These are phyloP conservation scores for Drosophila austrosaltans DNA, from an alignment of 2,888 invertebrate species.

Conservation along the genomic window DNA sequence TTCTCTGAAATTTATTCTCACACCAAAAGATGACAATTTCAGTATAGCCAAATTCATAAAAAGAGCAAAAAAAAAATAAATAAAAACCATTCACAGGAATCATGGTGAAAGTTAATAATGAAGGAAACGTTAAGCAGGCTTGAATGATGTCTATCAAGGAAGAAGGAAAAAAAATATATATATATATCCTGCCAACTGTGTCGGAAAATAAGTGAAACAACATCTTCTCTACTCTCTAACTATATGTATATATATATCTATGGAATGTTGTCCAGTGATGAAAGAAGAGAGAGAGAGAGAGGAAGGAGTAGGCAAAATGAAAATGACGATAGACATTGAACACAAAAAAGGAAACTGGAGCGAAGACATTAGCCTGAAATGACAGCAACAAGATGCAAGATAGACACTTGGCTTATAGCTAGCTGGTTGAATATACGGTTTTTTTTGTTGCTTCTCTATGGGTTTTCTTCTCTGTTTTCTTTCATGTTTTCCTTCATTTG, in stretches of 20 bases:
- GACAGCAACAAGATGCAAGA: slow-evolving; percentile 75
- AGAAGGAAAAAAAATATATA: slow-evolving; percentile 9
- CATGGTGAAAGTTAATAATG: slow-evolving; percentile 44
- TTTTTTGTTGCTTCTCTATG: slow-evolving; percentile 1
- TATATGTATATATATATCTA: slow-evolving; percentile 15
- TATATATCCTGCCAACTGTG: slow-evolving; percentile 41
- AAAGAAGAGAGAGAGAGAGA: slow-evolving; percentile 10
- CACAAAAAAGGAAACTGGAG: slow-evolving; percentile 75
- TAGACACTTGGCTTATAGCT: slow-evolving; percentile 67
- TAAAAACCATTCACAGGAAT: slow-evolving; percentile 32
- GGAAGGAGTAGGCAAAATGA: slow-evolving; percentile 42
- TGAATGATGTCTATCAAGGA: slow-evolving; percentile 52
- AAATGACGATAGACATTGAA: slow-evolving; percentile 69
- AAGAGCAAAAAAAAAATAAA: slow-evolving; percentile 17
- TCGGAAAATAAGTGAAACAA: slow-evolving; percentile 43
- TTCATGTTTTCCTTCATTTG: slow-evolving; percentile 8
- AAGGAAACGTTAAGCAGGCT: slow-evolving; percentile 64
- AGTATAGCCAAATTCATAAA: not conserved
- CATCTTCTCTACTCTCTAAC: slow-evolving; percentile 3
- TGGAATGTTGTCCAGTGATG: slow-evolving; percentile 39
- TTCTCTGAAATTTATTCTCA: not conserved
- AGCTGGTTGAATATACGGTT: slow-evolving; percentile 2
- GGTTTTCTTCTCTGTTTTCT: slow-evolving; percentile 40
- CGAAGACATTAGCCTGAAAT: slow-evolving; percentile 76
- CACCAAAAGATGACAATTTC: slow-evolving; percentile 1